A percentile compares a stretch with the other conserved stretches of the same genome.
Conservation (phyloP, 2,113 vertebrate genomes). For the Crotalus horridus region DNA sequence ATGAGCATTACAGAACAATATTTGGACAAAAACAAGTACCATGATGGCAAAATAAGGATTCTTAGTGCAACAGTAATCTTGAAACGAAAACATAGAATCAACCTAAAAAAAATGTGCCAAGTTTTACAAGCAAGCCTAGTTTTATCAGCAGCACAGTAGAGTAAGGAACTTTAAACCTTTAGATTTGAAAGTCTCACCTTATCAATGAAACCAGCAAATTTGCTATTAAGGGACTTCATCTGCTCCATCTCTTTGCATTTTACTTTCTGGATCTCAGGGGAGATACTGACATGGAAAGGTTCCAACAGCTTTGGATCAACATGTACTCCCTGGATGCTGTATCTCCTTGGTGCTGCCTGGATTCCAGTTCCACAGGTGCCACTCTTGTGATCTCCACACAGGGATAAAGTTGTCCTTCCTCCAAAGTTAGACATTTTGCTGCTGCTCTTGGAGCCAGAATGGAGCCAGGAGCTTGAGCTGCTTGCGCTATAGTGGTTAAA, state of each 20-base stretch:
- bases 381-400: not conserved
- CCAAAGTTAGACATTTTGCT: not conserved
- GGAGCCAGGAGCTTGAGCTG: not conserved
- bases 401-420: not conserved
- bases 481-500: not conserved
- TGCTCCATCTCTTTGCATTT: slow-evolving; percentile 40
- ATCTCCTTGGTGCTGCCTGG: not conserved
- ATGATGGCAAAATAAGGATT: not conserved
- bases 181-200: slow-evolving; percentile 30
- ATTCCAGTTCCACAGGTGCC: not conserved
- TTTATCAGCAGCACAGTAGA: not conserved
- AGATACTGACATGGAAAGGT: slow-evolving; percentile 77
- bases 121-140: not conserved
- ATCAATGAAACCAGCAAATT: slow-evolving; percentile 45
- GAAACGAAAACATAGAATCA: not conserved
- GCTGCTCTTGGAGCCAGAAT: not conserved
- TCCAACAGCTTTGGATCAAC: slow-evolving; percentile 77
- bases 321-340: slow-evolving; percentile 26
- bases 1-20: not conserved
- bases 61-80: not conserved
- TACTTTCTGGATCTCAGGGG: slow-evolving; percentile 38
- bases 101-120: not conserved
- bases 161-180: not conserved
- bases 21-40: not conserved
- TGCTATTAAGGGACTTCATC: slow-evolving; percentile 45